Base-by-base conservation (phyloP, 2,888 invertebrate species). In the Mylabris sibirica region DNA sequence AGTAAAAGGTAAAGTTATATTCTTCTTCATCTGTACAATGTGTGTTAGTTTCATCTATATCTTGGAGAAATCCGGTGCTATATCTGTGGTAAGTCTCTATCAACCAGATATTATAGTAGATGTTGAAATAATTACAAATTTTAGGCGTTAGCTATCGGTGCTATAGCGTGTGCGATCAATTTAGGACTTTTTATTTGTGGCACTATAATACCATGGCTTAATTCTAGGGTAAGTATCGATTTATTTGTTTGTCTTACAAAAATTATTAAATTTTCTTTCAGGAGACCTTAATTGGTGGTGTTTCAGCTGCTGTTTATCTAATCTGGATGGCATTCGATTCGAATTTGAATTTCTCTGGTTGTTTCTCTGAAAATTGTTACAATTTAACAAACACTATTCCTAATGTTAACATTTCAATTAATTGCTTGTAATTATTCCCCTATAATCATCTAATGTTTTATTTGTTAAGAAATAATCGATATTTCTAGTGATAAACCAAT, bases 361-460 rank as follows among this genome's bases (percentile, higher is more conserved):
- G 24, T 57, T 57, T 57, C 57, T 57, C 57, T 6, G 57, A 57
- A 26, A 3, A 24, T 57, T 57, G 57, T 6, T 57, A 57, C 6
- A 24, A 57, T 26, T 8, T 26, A 26, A 57, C 24, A 0, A 57
- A 57, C 14, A 57, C 57, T 6, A 57, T 57, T 2, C 57, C 57
- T 4, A 57, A 57, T 12, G 57, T 57, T n/a, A 57, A 57, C 24
- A 57, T 57, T 11, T 57, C 57, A n/a, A 57, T 57, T 14, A 57
- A 57, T 57, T 57, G 57, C n/a, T 57, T 57, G 57, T 57, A 57
- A 57, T 1, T 57, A 26, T 26, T 3, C 0, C 2, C n/a, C n/a
- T n/a, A 24, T 3, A 57, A 24, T 57, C 12, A 3, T 9, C 3
- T 9, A n/a, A n/a, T n/a, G n/a, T n/a, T n/a, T n/a, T n/a, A n/a